Evolutionary conservation across 1,140 invertebrate species (phyloP).

Genomic region (Heliconius hewitsoni): DNA sequence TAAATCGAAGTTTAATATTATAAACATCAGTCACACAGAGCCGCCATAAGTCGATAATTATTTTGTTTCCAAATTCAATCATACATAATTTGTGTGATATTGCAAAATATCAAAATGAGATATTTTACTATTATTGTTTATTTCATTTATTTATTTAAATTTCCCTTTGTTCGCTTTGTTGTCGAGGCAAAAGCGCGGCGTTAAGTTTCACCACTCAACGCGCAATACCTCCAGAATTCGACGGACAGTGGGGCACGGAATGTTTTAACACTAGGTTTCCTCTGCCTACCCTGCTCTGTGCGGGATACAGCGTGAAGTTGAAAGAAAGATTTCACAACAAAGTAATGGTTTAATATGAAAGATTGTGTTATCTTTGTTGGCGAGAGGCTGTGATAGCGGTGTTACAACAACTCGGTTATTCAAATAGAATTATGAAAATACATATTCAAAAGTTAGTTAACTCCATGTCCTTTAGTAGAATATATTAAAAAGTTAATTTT

Average conservation of each 20-base stretch:
- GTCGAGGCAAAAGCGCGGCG: too few species aligned
- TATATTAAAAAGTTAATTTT: too few species aligned
- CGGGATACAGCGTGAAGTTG: too few species aligned
- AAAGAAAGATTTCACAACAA: background rate
- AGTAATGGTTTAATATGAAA: constrained; percentile 1
- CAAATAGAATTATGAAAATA: constrained; percentile 6
- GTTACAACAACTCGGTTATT: background rate
- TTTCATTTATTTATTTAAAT: too few species aligned
- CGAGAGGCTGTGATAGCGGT: constrained; percentile 4
- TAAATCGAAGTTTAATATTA: background rate
- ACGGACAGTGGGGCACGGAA: too few species aligned
- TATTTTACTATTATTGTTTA: too few species aligned
- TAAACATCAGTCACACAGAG: background rate
- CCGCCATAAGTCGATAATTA: background rate
- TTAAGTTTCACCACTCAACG: too few species aligned
- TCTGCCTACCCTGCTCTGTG: too few species aligned
- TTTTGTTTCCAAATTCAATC: background rate
- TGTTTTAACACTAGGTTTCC: too few species aligned
- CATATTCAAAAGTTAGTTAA: constrained; percentile 1
- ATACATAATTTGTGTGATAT: background rate
- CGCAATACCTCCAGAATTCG: too few species aligned
- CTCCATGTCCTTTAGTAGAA: background rate
- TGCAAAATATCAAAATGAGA: constrained; percentile 1
- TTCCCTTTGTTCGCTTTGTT: too few species aligned
- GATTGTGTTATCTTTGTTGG: constrained; percentile 11